Evolutionary conservation across 2,113 vertebrate genomes (phyloP), one percentile per base, ranked within the genome.

Genomic region (Marmota monax): DNA sequence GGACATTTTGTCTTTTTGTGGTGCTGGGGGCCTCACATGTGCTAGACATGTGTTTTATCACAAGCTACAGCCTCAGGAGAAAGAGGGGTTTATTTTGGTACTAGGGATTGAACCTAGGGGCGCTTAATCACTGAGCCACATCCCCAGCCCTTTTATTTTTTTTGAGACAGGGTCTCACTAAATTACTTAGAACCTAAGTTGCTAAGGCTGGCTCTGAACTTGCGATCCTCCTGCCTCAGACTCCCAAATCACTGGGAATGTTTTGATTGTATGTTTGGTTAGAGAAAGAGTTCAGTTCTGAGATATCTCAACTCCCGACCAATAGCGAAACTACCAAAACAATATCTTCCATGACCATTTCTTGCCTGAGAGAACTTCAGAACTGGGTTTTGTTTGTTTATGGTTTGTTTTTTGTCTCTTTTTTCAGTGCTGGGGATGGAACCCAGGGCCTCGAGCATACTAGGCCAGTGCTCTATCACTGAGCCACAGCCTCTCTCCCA

Each of bases 321-420:
- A 69, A 72, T 96, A 90, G 61, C 69, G 87, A 91, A 87, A 93
- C 73, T 61, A 42, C 39, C 51, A 39, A 77, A 69, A 61, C 32
- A 77, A 37, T 92, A 77, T 73, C 92, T 90, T 61, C 39, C 39
- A 22, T 39, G 39, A 25, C 51, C 61, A 76, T 16, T 79, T 88
- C 39, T 90, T 42, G 29, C 23, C 56, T 29, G 22, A 67, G 67
- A 23, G 53, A 84, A 67, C 74, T 39, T 53, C 48, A 70, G 67
- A 69, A 34, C 29, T 34, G 32, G 10, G 2, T 58, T 58, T 20
- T 32, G 29, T 67, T 70, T 70, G 34, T 69, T 32, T 29, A 61
- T 27, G 11, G 56, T 61, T 22, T 61, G 58, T 32, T 16, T 69
- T 69, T n/a, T 67, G 65, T 67, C 56, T 58, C 56, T 61, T 61